A percentile compares a stretch with the other conserved stretches of the same genome.
Evolutionary conservation across 2,888 invertebrate species (phyloP).

Genomic region (Saturnia japonica): DNA sequence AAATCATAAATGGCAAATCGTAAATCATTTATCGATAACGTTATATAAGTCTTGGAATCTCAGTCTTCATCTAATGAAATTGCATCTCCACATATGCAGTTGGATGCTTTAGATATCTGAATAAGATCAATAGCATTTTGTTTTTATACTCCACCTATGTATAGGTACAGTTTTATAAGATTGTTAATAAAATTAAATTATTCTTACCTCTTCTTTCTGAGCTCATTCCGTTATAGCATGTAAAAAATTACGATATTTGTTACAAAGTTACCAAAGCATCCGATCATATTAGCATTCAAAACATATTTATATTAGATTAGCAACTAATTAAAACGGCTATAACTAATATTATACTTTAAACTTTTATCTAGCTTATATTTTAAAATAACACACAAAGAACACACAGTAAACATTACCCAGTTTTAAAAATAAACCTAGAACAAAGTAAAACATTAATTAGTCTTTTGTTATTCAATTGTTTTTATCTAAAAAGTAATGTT

Average conservation of each 20-base stretch:
- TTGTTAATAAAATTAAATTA: neutral
- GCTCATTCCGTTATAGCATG: conserved; percentile 28
- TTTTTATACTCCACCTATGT: neutral
- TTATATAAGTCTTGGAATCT: neutral
- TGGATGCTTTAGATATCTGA: neutral
- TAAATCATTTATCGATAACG: too few species aligned
- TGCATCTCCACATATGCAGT: neutral
- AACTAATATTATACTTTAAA: neutral
- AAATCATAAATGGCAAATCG: too few species aligned
- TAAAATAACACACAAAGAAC: neutral
- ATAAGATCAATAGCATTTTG: neutral
- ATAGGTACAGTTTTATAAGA: neutral
- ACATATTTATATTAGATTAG: neutral
- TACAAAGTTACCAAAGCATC: neutral
- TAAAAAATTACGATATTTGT: conserved; percentile 25
- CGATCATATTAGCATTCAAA: neutral
- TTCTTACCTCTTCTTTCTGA: conserved; percentile 73
- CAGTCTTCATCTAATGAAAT: neutral
- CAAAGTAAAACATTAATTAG: conserved; percentile 49
- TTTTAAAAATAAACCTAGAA: conserved; percentile 78
- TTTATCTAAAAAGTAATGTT: neutral
- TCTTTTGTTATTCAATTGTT: neutral
- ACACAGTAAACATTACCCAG: conserved; percentile 40
- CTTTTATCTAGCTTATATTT: neutral
- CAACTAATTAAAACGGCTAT: conserved; percentile 12